Conservation (phyloP, 2,113 vertebrate genomes). For the Perca flavescens region DNA sequence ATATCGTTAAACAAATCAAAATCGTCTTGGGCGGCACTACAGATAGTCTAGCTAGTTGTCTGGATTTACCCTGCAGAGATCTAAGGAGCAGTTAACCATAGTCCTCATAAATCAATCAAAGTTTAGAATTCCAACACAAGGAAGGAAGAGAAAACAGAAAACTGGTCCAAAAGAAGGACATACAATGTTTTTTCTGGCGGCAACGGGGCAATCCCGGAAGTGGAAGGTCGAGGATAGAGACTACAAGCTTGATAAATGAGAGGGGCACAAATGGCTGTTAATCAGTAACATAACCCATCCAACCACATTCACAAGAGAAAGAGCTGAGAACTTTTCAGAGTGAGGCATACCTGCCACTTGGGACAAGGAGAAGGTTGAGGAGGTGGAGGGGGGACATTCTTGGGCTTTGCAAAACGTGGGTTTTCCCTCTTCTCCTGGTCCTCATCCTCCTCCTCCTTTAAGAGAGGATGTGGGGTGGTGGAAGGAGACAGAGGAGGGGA, state of each 20-base stretch:
- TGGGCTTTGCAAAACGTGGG: conserved; percentile 80
- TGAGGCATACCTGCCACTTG: conserved; percentile 76
- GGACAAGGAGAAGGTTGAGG: conserved; percentile 49
- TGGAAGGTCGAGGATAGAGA: too few relatives aligned
- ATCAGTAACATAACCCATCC: neutral
- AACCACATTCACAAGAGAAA: neutral
- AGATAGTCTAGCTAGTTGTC: too few relatives aligned
- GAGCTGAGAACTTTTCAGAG: neutral
- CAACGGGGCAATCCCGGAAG: too few relatives aligned
- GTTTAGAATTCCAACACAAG: too few relatives aligned
- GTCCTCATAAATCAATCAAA: too few relatives aligned
- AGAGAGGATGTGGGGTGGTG: conserved; percentile 45
- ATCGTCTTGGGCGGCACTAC: too few relatives aligned
- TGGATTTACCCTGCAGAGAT: too few relatives aligned
- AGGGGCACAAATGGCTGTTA: neutral
- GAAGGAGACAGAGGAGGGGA: conserved; percentile 59
- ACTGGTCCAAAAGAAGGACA: too few relatives aligned
- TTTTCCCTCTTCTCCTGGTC: conserved; percentile 53
- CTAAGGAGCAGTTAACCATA: too few relatives aligned
- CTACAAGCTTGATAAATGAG: neutral
- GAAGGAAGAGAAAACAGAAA: too few relatives aligned
- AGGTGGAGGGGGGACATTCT: conserved; percentile 41
- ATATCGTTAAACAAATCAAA: too few relatives aligned
- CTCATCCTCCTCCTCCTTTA: conserved; percentile 40
- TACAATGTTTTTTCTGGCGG: too few relatives aligned